Percentiles rank a stretch among this genome's conserved stretches.
These are phyloP conservation scores for Dendrolimus houi DNA, from an alignment of 2,888 invertebrate species.

Conservation along the genomic window DNA sequence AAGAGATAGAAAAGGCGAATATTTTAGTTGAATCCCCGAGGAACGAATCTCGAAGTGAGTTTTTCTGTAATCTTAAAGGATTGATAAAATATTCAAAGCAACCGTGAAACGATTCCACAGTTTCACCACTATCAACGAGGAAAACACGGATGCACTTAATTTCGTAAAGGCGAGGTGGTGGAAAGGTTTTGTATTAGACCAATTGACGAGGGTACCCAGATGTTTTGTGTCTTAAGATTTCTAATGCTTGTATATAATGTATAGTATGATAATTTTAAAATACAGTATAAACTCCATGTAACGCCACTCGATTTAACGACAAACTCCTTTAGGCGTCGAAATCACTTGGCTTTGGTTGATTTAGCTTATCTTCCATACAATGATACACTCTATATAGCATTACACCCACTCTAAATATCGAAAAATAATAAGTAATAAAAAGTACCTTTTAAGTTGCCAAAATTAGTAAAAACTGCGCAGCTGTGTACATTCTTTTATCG, in stretches of 20 bases:
- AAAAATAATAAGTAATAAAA: no score
- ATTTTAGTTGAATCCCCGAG: background rate
- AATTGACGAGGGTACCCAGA: background rate
- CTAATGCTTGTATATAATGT: constrained; percentile 1
- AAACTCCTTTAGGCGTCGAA: no score
- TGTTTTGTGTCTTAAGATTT: background rate
- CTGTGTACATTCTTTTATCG: no score
- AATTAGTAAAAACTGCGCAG: no score
- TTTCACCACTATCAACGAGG: constrained; percentile 1
- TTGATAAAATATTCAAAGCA: constrained; percentile 43
- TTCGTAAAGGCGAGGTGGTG: background rate
- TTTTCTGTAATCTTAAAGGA: constrained; percentile 40
- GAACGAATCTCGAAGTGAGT: constrained; percentile 18
- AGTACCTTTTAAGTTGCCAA: no score
- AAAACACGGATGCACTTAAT: background rate
- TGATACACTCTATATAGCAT: no score
- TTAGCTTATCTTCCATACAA: no score
- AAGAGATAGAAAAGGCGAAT: no score
- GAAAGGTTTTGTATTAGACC: background rate
- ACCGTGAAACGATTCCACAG: constrained; percentile 1
- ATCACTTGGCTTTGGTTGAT: no score
- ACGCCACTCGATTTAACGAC: no score
- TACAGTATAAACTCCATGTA: background rate
- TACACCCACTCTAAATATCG: no score
- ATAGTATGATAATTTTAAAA: no score